phyloP scores from a whole-genome alignment of 2,113 vertebrate species.

The Grammatotria lemairii region DNA sequence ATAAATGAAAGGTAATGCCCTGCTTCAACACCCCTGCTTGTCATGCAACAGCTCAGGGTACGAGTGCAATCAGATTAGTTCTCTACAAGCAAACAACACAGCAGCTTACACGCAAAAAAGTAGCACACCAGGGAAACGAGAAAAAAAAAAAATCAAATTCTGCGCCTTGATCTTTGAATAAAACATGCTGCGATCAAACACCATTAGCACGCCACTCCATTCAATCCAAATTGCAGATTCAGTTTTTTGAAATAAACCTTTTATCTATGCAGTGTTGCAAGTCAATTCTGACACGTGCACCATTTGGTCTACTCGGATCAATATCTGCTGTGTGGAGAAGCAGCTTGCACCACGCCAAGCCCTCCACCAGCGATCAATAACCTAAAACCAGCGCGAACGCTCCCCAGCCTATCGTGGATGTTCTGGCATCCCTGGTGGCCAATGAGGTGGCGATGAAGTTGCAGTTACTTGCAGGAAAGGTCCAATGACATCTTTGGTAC shows the following conservation, averaged over 20 bases:
- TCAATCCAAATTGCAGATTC: neutral
- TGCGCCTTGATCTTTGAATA: neutral
- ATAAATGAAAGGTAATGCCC: neutral
- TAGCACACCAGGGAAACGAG: neutral
- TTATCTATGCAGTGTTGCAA: neutral
- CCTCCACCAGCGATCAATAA: constrained; percentile 34
- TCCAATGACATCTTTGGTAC: constrained; percentile 59
- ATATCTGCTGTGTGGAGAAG: constrained; percentile 19
- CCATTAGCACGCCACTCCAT: neutral
- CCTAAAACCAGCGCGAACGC: constrained; percentile 9
- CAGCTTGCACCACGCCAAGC: constrained; percentile 7
- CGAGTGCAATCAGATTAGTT: constrained; percentile 28
- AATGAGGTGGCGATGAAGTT: constrained; percentile 40
- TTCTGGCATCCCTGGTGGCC: constrained; percentile 30
- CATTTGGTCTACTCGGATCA: neutral
- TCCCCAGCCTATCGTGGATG: constrained; percentile 29
- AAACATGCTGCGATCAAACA: neutral
- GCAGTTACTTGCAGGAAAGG: constrained; percentile 39
- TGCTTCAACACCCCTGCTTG: neutral
- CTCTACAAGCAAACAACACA: constrained; percentile 15
- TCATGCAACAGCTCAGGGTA: neutral
- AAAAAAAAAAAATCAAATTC: neutral
- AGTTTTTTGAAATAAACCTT: neutral
- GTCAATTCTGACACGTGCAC: neutral
- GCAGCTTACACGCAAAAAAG: neutral